Evolutionary conservation across 2,797 vertebrate species (phyloP), one percentile per base, ranked within the genome.

Genomic region (Agapornis canus): DNA sequence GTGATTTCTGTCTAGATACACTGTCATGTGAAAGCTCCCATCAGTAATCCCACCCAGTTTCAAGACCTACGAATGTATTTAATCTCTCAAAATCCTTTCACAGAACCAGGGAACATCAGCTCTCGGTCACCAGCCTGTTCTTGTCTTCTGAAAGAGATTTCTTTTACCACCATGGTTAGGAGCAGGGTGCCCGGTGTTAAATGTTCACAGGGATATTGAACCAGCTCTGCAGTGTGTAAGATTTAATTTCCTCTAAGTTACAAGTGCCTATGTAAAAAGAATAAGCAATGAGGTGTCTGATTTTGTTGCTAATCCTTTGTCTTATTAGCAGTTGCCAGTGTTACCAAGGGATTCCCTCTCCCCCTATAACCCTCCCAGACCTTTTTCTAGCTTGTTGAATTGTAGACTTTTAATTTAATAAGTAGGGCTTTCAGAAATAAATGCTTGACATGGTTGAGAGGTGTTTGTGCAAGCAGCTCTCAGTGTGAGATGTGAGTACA

Each of bases 241-340:
- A 48, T 65, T 83, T 78, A 31, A 83, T 96, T 97, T 96, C 61
- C 69, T 89, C 20, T 51, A 85, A 83, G 69, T 82, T 85, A 72
- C 40, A 73, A 86, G 29, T 60, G 64, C 22, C 39, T 64, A 4
- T 37, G 40, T 73, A 73, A 85, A 79, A 49, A 66, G 60, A 93
- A 77, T 84, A 92, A 92, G 26, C 63, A 84, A 60, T 52, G 70
- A 93, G 91, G 86, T 63, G 42, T 29, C 60, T 82, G 69, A 61
- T 39, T 66, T 73, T 73, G 51, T 77, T 78, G 27, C 11, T 90
- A 90, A 90, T 82, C 70, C 64, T 94, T 89, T 94, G 40, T 84
- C 22, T 93, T 93, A 73, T 82, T 86, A 92, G 32, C 60, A 64
- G 60, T 45, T 92, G 47, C 25, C 75, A 82, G 43, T 48, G 76